Evolutionary conservation across 2,113 vertebrate genomes (phyloP).

Genomic region (Saccopteryx leptura): DNA sequence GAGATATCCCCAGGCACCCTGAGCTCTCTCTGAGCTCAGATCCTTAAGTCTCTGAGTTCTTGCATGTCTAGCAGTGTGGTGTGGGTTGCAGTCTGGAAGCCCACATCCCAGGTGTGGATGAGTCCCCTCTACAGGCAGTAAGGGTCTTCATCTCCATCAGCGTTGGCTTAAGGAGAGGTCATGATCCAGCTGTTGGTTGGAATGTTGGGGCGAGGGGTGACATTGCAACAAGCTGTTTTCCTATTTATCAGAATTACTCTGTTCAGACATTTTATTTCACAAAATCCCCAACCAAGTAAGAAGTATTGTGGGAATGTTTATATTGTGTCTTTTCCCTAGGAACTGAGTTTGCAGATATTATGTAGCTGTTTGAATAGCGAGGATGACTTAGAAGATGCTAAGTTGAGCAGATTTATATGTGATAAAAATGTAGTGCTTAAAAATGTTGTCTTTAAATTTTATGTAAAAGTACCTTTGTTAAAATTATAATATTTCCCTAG

Average conservation of each 20-base stretch:
- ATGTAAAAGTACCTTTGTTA: not conserved
- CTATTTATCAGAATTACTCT: not conserved
- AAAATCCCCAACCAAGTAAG: not conserved
- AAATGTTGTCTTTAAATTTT: not conserved
- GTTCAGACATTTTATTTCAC: constrained; percentile 3
- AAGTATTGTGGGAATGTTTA: not conserved
- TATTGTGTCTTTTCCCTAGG: not conserved
- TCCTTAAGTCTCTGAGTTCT: not conserved
- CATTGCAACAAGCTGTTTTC: not conserved
- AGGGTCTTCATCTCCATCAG: not conserved
- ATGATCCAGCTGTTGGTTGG: not conserved
- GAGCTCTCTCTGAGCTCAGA: too few species aligned
- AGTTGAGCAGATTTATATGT: not conserved
- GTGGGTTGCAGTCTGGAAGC: not conserved
- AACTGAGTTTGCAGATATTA: not conserved
- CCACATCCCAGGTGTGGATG: not conserved
- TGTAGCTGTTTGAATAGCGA: not conserved
- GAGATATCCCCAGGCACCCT: not conserved
- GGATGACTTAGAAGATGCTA: not conserved
- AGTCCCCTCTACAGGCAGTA: not conserved
- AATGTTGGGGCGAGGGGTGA: not conserved
- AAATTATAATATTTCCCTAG: constrained; percentile 81
- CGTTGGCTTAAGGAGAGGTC: not conserved
- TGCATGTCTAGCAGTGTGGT: not conserved
- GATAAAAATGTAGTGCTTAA: not conserved